Base-by-base conservation (phyloP, 2,888 invertebrate species). In the Lithophane ornitopus region DNA sequence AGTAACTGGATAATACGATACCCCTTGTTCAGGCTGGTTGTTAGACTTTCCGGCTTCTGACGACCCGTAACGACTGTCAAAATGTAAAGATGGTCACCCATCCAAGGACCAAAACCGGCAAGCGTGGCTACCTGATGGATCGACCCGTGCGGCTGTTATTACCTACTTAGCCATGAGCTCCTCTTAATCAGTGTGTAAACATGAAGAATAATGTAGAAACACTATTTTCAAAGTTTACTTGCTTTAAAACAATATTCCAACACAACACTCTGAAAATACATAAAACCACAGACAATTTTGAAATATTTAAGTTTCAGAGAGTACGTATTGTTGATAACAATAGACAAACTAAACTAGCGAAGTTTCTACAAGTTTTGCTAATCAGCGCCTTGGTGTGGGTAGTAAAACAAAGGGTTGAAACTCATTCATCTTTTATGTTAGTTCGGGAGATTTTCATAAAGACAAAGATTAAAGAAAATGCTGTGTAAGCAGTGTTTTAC, bases 251-350 rank as follows among this genome's bases (percentile, higher is more conserved):
- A 74, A 75, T 80, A 16, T 74, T 39, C 44, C n/a, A 26, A 39
- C 12, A 14, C n/a, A 80, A 44, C 11, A 28, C 14, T 19, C n/a
- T 19, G 34, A 49, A 62, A 61, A 39, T 39, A 54, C 26, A 58
- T 52, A 39, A 61, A 84, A 72, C 59, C 65, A 61, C 66, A 46
- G 26, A 63, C 66, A 70, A 78, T n/a, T 59, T 69, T 39, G 44
- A 46, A 80, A 84, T 70, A 68, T 63, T 78, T 44, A 76, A 80
- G 70, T 66, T 71, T 26, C n/a, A 68, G 44, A 71, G 49, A 58
- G 52, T 59, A 76, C 61, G 49, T 68, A 80, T 82, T 81, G 65
- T 84, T 85, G 34, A 72, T 49, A 72, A 87, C 87, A 87, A 85
- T 73, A 70, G 85, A 78, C 63, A 75, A 77, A 52, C 59, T 70